phyloP scores from a whole-genome alignment of 2,797 vertebrate genomes.

The Melanotaenia boesemani region DNA sequence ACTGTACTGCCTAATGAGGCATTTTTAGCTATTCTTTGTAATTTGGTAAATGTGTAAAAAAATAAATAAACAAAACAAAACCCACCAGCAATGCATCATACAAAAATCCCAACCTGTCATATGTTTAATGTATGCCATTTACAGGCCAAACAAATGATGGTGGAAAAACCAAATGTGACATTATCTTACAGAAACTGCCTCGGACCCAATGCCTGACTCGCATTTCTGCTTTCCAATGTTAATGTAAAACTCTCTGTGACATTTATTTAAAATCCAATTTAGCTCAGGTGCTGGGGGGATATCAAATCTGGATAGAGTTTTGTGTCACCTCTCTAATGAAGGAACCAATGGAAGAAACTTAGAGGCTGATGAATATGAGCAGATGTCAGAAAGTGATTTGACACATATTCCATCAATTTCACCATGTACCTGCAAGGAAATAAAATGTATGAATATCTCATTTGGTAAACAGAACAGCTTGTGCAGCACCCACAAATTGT shows the following conservation, averaged over 20 bases:
- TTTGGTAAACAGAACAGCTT: slow-evolving; percentile 75
- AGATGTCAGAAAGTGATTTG: slow-evolving; percentile 85
- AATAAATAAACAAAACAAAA: not conserved
- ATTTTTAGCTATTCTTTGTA: not conserved
- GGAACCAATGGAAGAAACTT: slow-evolving; percentile 76
- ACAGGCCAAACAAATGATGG: slow-evolving; percentile 12
- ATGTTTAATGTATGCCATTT: slow-evolving; percentile 23
- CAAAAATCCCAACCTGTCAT: slow-evolving; percentile 31
- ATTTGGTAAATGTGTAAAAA: not conserved
- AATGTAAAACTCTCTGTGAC: slow-evolving; percentile 81
- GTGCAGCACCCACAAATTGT: slow-evolving; percentile 63
- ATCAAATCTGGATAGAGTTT: slow-evolving; percentile 81
- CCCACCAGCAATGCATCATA: slow-evolving; percentile 13
- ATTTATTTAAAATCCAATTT: slow-evolving; percentile 88
- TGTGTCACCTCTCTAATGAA: slow-evolving; percentile 85
- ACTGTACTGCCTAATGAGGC: no score
- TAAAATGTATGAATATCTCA: slow-evolving; percentile 78
- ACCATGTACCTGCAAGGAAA: slow-evolving; percentile 77
- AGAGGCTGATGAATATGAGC: slow-evolving; percentile 84
- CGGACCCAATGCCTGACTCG: slow-evolving; percentile 44
- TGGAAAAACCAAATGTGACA: slow-evolving; percentile 43
- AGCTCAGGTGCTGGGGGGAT: slow-evolving; percentile 79
- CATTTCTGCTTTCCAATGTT: slow-evolving; percentile 60
- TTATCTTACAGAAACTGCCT: slow-evolving; percentile 53
- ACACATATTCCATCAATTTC: slow-evolving; percentile 86